Evolutionary conservation across 2,888 invertebrate genomes (phyloP).

Genomic region (Brachylomia viminalis): DNA sequence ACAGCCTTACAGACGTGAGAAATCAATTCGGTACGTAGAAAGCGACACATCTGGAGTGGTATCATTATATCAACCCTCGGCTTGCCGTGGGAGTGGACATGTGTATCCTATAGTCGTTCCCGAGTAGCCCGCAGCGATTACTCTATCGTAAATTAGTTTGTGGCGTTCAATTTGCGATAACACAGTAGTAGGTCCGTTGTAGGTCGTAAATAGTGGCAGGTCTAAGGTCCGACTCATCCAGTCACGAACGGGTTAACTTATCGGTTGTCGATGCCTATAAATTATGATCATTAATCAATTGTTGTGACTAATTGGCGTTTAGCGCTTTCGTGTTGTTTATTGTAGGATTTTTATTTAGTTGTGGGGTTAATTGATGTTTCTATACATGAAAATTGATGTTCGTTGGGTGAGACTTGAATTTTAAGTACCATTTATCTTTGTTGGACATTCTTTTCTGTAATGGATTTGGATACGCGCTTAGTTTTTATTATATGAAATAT

Average conservation of each 20-base stretch:
- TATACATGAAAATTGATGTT: conserved; percentile 37
- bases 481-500: not conserved
- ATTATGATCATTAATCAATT: conserved; percentile 65
- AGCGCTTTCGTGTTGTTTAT: conserved; percentile 41
- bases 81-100: conserved; percentile 61
- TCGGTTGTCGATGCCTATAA: conserved; percentile 50
- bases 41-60: conserved; percentile 58
- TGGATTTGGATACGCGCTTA: not conserved
- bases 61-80: conserved; percentile 51
- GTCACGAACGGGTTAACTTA: conserved; percentile 64
- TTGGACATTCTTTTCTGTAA: conserved; percentile 9
- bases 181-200: conserved; percentile 74
- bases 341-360: conserved; percentile 36
- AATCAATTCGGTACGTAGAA: conserved; percentile 68
- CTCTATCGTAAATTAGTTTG: conserved; percentile 72
- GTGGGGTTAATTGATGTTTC: conserved; percentile 23
- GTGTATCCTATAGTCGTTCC: conserved; percentile 55
- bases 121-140: conserved; percentile 68
- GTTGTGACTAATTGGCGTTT: conserved; percentile 61
- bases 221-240: conserved; percentile 66
- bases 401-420: conserved; percentile 24
- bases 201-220: conserved; percentile 69
- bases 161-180: conserved; percentile 78
- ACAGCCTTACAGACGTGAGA: conserved; percentile 32
- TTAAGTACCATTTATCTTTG: conserved; percentile 23